Percentiles rank a stretch among this genome's conserved stretches.
phyloP scores from a whole-genome alignment of 2,888 invertebrate species.

The Drosophila lacicola region DNA sequence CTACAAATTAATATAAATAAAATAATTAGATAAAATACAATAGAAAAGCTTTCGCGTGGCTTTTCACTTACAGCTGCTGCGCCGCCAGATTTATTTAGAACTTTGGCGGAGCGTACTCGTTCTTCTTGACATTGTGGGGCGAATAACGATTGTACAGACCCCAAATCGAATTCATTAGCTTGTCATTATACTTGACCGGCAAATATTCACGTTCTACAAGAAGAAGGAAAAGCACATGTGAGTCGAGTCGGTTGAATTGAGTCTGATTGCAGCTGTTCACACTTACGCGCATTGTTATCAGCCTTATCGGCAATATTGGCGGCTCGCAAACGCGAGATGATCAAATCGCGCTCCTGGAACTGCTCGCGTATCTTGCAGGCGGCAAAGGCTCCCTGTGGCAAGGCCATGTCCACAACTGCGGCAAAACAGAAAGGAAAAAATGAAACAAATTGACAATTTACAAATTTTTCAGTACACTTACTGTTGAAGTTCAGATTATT shows the following conservation, averaged over 20 bases:
- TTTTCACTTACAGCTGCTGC: conserved; percentile 42
- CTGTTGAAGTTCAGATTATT: conserved; percentile 41
- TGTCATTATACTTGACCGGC: conserved; percentile 92
- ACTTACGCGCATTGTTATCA: conserved; percentile 82
- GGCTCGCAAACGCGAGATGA: conserved; percentile 85
- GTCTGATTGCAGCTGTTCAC: background rate
- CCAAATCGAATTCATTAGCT: conserved; percentile 96
- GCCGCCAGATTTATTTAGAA: conserved; percentile 42
- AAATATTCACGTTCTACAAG: conserved; percentile 87
- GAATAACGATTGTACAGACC: conserved; percentile 95
- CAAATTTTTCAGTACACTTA: conserved; percentile 29
- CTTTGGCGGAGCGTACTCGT: conserved; percentile 76
- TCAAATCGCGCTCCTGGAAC: conserved; percentile 85
- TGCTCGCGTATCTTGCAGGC: conserved; percentile 88
- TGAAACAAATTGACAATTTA: background rate
- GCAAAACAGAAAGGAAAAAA: background rate
- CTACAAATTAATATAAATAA: conserved; percentile 14
- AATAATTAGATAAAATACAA: background rate
- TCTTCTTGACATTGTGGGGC: conserved; percentile 94
- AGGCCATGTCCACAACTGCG: conserved; percentile 87
- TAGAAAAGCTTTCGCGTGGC: no score
- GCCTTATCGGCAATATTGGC: conserved; percentile 74
- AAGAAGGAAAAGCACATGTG: background rate
- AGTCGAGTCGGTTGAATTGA: conserved; percentile 7
- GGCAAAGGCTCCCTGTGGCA: conserved; percentile 91